Conservation (phyloP, 2,113 vertebrate species). For the Bettongia penicillata region DNA sequence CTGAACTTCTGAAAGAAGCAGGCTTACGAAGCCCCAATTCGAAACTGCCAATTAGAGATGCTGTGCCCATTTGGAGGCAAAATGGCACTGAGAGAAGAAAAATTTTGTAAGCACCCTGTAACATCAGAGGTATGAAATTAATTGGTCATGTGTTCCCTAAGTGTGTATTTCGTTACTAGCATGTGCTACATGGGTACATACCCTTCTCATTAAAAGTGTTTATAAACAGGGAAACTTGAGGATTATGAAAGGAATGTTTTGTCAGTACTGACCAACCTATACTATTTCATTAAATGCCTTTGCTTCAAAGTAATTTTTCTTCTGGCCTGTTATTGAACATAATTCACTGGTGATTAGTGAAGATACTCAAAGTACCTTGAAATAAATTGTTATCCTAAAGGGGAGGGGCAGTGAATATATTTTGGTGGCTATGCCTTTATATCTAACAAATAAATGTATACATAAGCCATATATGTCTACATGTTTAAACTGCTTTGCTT, state of each 20-base stretch:
- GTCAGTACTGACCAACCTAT: background rate
- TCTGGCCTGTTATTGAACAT: background rate
- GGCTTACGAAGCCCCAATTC: background rate
- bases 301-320: background rate
- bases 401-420: background rate
- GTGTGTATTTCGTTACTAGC: background rate
- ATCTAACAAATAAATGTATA: background rate
- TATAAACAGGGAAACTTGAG: background rate
- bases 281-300: background rate
- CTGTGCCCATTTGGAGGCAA: background rate
- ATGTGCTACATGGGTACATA: background rate
- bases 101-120: background rate
- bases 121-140: background rate
- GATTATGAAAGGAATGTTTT: background rate
- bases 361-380: background rate
- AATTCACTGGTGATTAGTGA: background rate
- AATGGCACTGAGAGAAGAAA: background rate
- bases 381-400: background rate
- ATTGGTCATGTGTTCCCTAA: background rate
- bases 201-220: background rate
- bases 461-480: background rate
- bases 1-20: background rate
- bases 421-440: background rate
- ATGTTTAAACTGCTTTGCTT: background rate
- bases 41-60: background rate